phyloP scores from a whole-genome alignment of 2,888 invertebrate genomes.

The Diarsia mendica region DNA sequence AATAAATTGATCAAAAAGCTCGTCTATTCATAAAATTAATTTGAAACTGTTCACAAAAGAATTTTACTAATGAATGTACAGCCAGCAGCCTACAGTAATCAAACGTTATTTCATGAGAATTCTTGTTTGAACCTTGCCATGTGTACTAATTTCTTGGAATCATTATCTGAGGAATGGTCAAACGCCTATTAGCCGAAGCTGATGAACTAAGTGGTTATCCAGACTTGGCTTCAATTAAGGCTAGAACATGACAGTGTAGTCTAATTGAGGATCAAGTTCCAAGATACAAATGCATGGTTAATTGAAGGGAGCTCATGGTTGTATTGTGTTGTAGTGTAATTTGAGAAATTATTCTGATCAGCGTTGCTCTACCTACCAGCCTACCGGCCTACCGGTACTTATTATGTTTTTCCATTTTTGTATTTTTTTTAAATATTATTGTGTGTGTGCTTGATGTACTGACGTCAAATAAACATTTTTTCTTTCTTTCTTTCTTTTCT shows the following conservation, averaged over 20 bases:
- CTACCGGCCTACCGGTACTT: no score
- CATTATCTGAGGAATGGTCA: not conserved
- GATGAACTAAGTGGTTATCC: not conserved
- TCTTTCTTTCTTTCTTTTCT: no score
- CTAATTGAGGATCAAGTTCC: constrained; percentile 8
- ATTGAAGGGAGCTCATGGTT: not conserved
- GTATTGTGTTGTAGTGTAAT: not conserved
- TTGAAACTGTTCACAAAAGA: not conserved
- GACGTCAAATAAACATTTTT: no score
- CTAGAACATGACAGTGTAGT: not conserved
- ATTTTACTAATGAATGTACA: not conserved
- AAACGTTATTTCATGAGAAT: no score
- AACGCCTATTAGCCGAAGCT: not conserved
- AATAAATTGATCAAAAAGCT: not conserved
- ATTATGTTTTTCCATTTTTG: no score
- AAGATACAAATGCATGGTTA: not conserved
- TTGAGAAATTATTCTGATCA: not conserved
- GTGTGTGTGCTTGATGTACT: no score
- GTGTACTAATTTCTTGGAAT: not conserved
- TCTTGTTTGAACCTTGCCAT: no score
- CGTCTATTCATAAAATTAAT: not conserved
- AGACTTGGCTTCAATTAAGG: not conserved
- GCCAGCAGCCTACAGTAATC: no score
- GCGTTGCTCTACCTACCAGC: no score
- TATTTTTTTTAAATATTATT: no score